These are phyloP conservation scores for Zootoca vivipara DNA, from an alignment of 2,113 vertebrate species.

Conservation along the genomic window DNA sequence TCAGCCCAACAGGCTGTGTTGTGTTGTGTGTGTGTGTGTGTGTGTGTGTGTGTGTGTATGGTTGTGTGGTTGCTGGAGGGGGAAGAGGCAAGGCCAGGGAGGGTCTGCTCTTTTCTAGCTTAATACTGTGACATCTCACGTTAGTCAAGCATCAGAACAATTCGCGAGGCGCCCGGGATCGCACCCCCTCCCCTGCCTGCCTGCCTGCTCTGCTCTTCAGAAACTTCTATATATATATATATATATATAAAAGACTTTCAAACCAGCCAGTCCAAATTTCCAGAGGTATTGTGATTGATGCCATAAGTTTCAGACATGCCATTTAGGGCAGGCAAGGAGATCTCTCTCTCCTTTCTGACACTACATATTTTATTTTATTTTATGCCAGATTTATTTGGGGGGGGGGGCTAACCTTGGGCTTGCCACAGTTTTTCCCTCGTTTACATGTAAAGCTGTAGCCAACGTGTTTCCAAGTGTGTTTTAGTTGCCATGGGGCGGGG, in stretches of 20 bases:
- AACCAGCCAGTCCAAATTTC: constrained; percentile 74
- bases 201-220: constrained; percentile 59
- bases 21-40: constrained; percentile 52
- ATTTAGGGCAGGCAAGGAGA: constrained; percentile 53
- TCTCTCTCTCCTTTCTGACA: constrained; percentile 65
- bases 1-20: constrained; percentile 31
- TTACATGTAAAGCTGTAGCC: constrained; percentile 78
- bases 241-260: constrained; percentile 39
- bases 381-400: constrained; percentile 46
- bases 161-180: constrained; percentile 49
- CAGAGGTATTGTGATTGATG: constrained; percentile 78
- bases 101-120: constrained; percentile 70
- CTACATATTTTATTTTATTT: constrained; percentile 56
- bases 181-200: constrained; percentile 19
- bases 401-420: constrained; percentile 68
- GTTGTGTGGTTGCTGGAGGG: neutral
- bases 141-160: constrained; percentile 69
- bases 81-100: constrained; percentile 54
- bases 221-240: constrained; percentile 35
- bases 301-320: constrained; percentile 74
- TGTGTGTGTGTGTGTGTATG: constrained; percentile 38
- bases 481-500: constrained; percentile 78
- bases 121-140: constrained; percentile 76
- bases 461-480: constrained; percentile 70
- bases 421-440: constrained; percentile 76